A percentile compares a stretch with the other conserved stretches of the same genome.
These are phyloP conservation scores for Euplagia quadripunctaria DNA, from an alignment of 2,888 invertebrate species.

Conservation along the genomic window DNA sequence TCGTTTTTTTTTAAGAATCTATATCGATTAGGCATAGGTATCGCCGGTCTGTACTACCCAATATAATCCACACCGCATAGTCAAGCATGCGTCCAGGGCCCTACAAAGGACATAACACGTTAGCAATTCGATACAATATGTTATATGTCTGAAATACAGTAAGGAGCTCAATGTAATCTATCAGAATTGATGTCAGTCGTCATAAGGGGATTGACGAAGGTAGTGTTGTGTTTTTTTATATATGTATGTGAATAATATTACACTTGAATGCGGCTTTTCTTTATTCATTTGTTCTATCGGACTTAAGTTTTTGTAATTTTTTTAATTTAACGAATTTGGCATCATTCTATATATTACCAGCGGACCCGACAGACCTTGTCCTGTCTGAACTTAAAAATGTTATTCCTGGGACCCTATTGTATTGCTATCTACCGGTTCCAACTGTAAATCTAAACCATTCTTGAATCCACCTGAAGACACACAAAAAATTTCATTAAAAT, in stretches of 20 bases:
- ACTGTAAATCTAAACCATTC: too few relatives aligned
- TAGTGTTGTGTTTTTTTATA: slow-evolving; percentile 6
- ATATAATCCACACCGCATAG: slow-evolving; percentile 35
- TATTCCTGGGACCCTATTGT: too few relatives aligned
- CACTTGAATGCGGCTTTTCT: neutral
- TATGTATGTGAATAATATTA: neutral
- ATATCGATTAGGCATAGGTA: neutral
- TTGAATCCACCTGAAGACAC: too few relatives aligned
- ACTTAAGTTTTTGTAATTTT: neutral
- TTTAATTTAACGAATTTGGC: neutral
- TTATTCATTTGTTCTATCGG: neutral
- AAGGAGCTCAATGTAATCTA: slow-evolving; percentile 31
- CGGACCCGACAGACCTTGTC: too few relatives aligned
- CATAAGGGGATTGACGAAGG: slow-evolving; percentile 15
- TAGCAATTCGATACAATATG: slow-evolving; percentile 58
- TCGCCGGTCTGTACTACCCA: slow-evolving; percentile 23
- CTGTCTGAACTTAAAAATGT: too few relatives aligned
- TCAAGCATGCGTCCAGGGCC: slow-evolving; percentile 43
- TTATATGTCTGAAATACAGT: slow-evolving; percentile 51
- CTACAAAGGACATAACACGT: slow-evolving; percentile 52
- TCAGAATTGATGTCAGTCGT: slow-evolving; percentile 25
- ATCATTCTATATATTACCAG: too few relatives aligned
- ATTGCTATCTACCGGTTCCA: too few relatives aligned
- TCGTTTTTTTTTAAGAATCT: neutral
- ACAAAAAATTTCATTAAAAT: too few relatives aligned